Base-by-base conservation (phyloP, 2,797 vertebrate species). In the Pelobates cultripes region DNA sequence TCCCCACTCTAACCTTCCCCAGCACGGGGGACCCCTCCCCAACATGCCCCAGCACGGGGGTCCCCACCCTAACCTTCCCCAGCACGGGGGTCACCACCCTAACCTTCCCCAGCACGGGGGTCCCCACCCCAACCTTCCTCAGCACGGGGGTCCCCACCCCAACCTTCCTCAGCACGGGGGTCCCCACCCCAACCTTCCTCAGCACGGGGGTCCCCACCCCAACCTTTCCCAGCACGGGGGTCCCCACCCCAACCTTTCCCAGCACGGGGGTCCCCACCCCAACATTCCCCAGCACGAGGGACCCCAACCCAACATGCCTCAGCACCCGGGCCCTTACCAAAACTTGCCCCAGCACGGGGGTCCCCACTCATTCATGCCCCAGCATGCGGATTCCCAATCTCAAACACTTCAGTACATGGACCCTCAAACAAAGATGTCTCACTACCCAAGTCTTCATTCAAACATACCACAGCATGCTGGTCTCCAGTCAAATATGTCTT, bases 261-360 rank as follows among this genome's bases (percentile, higher is more conserved):
- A 85, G 80, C 66, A 85, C 82, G 1, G 86, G 80, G 43, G 85
- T 61, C 57, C 87, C 43, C 85, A 85, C 4, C 85, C 86, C 84
- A 68, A 15, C 75, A 2, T 67, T 12, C 12, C 87, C 40, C 66
- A 13, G 10, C 42, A 69, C 8, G 41, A 10, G 40, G 9, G 3
- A 5, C 66, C 41, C 42, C 40, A 43, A 1, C 28, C 71, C 28
- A 61, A 42, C 57, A 41, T 80, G 8, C 51, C 79, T 60, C 72
- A n/a, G 4, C 64, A 42, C 15, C 14, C 5, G 17, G 43, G 67
- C n/a, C 51, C 43, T 43, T 10, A 5, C 47, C 10, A 2, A 6
- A 51, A 51, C 47, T 6, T 51, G 5, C 47, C 47, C 10, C 77
- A 42, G 60, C 69, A 4, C 6, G 10, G 40, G 4, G 14, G 14